These are phyloP conservation scores for Camponotus fellah DNA, from an alignment of 2,888 invertebrate genomes.

Conservation along the genomic window DNA sequence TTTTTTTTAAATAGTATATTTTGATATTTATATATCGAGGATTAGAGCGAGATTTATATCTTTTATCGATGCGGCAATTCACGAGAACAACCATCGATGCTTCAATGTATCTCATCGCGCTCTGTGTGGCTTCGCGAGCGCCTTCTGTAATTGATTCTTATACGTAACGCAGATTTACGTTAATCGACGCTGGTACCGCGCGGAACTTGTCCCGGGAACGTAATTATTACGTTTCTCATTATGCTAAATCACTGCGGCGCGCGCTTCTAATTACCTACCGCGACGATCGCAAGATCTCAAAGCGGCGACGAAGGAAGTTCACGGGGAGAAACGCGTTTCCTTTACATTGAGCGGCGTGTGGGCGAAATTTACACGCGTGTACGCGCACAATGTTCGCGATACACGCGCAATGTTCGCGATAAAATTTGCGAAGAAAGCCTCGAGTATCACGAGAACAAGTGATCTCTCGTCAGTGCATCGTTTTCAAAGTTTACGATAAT, in stretches of 20 bases:
- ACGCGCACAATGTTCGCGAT: neutral
- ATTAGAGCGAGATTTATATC: neutral
- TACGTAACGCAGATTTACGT: constrained; percentile 49
- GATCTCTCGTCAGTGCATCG: neutral
- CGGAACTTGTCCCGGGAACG: constrained; percentile 31
- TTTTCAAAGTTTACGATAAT: constrained; percentile 1
- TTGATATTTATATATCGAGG: neutral
- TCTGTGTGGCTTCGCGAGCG: constrained; percentile 38
- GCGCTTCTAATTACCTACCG: constrained; percentile 72
- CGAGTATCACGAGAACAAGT: neutral
- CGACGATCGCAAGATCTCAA: constrained; percentile 33
- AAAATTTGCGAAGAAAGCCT: neutral
- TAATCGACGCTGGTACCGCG: constrained; percentile 34
- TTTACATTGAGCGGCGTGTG: constrained; percentile 28
- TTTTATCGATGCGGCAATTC: neutral
- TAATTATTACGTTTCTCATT: constrained; percentile 68
- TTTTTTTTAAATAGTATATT: neutral
- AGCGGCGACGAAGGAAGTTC: constrained; percentile 34
- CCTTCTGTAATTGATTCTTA: constrained; percentile 51
- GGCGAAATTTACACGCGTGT: constrained; percentile 49
- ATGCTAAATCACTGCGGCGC: constrained; percentile 72
- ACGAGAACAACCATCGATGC: constrained; percentile 24
- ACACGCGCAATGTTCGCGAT: constrained; percentile 38
- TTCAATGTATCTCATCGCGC: constrained; percentile 10
- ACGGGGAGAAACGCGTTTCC: constrained; percentile 30